Evolutionary conservation across 1,140 invertebrate species (phyloP).

Genomic region (Scaptomyza montana): DNA sequence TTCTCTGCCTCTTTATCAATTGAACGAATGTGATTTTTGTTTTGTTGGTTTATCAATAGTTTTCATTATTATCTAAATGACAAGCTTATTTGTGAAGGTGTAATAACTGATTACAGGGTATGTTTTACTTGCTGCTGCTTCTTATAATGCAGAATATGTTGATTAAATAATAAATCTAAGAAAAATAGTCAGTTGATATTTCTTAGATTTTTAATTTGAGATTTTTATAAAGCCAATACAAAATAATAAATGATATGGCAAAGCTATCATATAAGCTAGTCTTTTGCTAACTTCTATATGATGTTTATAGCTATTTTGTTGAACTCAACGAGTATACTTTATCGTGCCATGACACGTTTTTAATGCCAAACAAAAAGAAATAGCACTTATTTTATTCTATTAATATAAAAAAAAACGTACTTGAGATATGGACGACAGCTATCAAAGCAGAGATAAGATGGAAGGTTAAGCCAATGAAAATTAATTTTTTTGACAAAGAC

Average conservation of each 20-base stretch:
- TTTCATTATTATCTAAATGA: background rate
- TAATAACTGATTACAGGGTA: constrained; percentile 2
- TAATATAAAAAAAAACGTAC: constrained; percentile 29
- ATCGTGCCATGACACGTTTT: constrained; percentile 29
- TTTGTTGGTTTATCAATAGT: constrained; percentile 7
- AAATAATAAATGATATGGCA: background rate
- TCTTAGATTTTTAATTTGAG: too few relatives aligned
- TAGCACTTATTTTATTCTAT: constrained; percentile 25
- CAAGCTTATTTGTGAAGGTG: background rate
- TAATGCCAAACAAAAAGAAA: constrained; percentile 12
- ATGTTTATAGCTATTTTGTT: background rate
- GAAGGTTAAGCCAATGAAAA: background rate
- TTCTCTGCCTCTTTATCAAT: background rate
- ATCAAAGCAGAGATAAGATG: constrained; percentile 22
- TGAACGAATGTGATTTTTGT: background rate
- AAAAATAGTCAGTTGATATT: background rate
- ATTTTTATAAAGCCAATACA: too few relatives aligned
- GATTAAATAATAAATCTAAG: background rate
- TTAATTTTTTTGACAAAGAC: background rate
- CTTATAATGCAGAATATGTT: background rate
- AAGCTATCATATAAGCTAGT: constrained; percentile 7
- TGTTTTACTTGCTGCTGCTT: background rate
- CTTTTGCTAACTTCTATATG: background rate
- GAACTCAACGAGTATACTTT: background rate
- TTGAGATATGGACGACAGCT: constrained; percentile 39